Conservation (phyloP, 2,888 invertebrate genomes). For the Ramazzottius varieornatus region DNA sequence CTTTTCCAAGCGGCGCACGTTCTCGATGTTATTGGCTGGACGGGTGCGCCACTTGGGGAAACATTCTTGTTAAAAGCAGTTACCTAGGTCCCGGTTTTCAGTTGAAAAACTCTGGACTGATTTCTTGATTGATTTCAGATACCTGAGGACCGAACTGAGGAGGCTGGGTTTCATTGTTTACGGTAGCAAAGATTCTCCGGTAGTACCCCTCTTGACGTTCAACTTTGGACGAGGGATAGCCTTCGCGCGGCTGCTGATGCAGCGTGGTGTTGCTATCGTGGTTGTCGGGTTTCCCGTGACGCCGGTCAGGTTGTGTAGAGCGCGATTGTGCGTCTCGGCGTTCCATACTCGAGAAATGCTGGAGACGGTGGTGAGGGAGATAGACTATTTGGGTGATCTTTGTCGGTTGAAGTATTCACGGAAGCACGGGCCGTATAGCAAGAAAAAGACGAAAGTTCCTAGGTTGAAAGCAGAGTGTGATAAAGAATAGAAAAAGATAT, state of each 20-base stretch:
- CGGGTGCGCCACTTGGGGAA: too few relatives aligned
- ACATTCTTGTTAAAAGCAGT: too few relatives aligned
- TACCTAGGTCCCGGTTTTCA: too few relatives aligned
- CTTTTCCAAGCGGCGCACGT: too few relatives aligned
- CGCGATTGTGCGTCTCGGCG: conserved; percentile 26
- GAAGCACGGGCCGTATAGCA: not conserved
- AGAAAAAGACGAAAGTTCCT: too few relatives aligned
- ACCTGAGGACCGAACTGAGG: conserved; percentile 22
- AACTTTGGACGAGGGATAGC: conserved; percentile 25
- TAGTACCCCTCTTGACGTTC: conserved; percentile 26
- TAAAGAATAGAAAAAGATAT: too few relatives aligned
- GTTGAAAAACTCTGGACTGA: too few relatives aligned
- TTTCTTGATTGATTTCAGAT: too few relatives aligned
- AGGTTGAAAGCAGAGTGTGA: too few relatives aligned
- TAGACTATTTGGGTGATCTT: conserved; percentile 20
- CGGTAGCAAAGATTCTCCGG: conserved; percentile 27
- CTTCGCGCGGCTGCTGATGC: conserved; percentile 23
- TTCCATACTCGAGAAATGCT: conserved; percentile 28
- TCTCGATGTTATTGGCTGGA: too few relatives aligned
- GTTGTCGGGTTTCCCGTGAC: conserved; percentile 29
- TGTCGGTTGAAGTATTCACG: conserved; percentile 16
- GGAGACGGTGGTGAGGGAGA: conserved; percentile 15
- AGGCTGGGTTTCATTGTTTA: conserved; percentile 27
- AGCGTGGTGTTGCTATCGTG: conserved; percentile 24
- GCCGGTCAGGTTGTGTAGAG: conserved; percentile 23